phyloP scores from a whole-genome alignment of 2,113 vertebrate species.

The Pygoscelis antarcticus region DNA sequence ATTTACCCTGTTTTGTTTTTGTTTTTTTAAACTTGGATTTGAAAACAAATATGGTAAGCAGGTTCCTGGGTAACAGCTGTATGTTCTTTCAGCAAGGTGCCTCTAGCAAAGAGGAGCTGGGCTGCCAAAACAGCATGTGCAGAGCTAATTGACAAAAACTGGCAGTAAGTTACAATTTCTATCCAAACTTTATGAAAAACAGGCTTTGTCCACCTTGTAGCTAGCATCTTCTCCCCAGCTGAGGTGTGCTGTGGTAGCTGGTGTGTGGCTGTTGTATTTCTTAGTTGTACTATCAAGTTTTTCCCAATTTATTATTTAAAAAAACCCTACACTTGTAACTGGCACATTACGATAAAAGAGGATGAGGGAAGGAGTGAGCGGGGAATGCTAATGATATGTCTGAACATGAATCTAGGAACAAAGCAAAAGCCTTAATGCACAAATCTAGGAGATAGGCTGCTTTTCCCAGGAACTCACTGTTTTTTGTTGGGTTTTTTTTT shows the following conservation, averaged over 20 bases:
- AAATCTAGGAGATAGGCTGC: not conserved
- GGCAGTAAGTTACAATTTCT: not conserved
- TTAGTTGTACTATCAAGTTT: not conserved
- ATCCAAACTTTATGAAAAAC: not conserved
- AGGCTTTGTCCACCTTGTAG: not conserved
- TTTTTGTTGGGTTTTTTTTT: not conserved
- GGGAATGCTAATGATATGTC: not conserved
- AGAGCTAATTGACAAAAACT: not conserved
- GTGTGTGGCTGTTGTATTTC: not conserved
- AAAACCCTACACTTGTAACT: not conserved
- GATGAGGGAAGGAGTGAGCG: conserved; percentile 2
- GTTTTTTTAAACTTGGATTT: not conserved
- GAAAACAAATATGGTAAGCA: not conserved
- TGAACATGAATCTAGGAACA: not conserved
- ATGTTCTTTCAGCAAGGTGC: not conserved
- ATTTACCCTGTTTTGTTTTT: not conserved
- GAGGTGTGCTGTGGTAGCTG: not conserved
- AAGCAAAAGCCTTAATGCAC: not conserved
- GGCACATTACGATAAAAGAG: not conserved
- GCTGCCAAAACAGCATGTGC: not conserved
- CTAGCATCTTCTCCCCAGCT: not conserved
- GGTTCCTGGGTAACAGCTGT: not conserved
- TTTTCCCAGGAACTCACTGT: conserved; percentile 21
- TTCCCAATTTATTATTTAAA: not conserved
- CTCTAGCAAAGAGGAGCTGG: not conserved